Evolutionary conservation across 2,797 vertebrate species (phyloP), one percentile per base, ranked within the genome.

Genomic region (Notolabrus celidotus): DNA sequence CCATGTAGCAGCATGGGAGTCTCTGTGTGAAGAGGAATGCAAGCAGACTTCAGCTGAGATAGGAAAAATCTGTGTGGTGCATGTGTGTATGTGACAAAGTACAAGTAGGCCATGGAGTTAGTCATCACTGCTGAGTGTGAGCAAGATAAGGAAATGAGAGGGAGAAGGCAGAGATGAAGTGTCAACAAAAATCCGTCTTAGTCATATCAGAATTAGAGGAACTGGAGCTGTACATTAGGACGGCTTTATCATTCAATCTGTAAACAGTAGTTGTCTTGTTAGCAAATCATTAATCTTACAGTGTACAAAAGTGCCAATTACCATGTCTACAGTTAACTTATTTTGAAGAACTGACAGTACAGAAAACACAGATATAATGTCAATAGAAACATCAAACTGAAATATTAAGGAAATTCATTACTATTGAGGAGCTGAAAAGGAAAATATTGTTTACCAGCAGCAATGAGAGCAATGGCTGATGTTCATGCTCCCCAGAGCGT

Each of bases 81-180:
- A 27, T 10, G n/a, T 29, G 46, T 22, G 59, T 57, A 55, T 72
- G 74, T 75, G 65, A 70, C 74, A 43, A 42, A 56, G 72, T 39
- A 33, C 79, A 77, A 60, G 76, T 67, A 64, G 57, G 60, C 60
- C 36, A 43, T 23, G 34, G 62, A 72, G 54, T 84, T 50, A 79
- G 56, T 80, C 63, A 85, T 16, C 46, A 25, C 0, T 62, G 57
- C 53, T 67, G 62, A 67, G 67, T 16, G 1, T 74, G 54, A 84
- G 76, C 56, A 33, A 49, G 27, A 19, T 16, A 19, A 17, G 38
- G 54, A 50, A 71, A 43, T 19, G 33, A 22, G 8, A 22, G 1
- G 53, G 23, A 53, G 14, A 33, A 36, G 11, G 34, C 34, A 14
- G 8, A 12, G 34, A 36, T 14, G 36, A 33, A 56, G 3, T 25